Percentiles rank a stretch among this genome's conserved stretches.
phyloP scores from a whole-genome alignment of 35 echinoderm and acorn worm species.

The Chiridota heheva region DNA sequence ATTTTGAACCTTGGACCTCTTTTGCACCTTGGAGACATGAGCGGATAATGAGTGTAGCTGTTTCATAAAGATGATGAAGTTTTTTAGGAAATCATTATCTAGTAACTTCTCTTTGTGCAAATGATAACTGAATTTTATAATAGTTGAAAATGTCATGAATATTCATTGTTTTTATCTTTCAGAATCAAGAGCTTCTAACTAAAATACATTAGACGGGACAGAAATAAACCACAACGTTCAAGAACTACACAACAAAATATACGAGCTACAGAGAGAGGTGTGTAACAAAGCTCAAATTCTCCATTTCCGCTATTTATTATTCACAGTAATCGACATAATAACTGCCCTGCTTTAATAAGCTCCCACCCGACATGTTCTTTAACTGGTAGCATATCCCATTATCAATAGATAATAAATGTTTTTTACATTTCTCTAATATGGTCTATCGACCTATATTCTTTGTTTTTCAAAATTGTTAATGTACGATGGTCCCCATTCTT shows the following conservation, averaged over 20 bases:
- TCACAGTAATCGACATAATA: no score
- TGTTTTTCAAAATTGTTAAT: no score
- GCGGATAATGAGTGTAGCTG: not conserved
- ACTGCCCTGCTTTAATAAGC: no score
- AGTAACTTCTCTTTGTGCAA: not conserved
- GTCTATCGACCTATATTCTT: no score
- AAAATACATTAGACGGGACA: conserved; percentile 62
- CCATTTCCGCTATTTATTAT: no score
- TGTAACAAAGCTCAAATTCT: no score
- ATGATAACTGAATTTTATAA: not conserved
- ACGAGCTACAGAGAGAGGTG: conserved; percentile 84
- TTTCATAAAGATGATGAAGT: not conserved
- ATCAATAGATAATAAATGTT: no score
- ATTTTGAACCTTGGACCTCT: not conserved
- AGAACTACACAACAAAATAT: conserved; percentile 75
- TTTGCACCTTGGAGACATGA: no score
- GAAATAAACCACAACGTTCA: conserved; percentile 66
- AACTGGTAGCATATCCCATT: no score
- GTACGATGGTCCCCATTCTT: no score
- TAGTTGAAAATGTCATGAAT: not conserved
- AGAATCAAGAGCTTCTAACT: conserved; percentile 91
- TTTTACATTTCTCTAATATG: no score
- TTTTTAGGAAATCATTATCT: not conserved
- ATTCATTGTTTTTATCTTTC: conserved; percentile 2
- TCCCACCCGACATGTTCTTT: no score